A percentile compares a stretch with the other conserved stretches of the same genome.
Evolutionary conservation across 1,140 invertebrate species (phyloP).

Genomic region (Helicoverpa zea): DNA sequence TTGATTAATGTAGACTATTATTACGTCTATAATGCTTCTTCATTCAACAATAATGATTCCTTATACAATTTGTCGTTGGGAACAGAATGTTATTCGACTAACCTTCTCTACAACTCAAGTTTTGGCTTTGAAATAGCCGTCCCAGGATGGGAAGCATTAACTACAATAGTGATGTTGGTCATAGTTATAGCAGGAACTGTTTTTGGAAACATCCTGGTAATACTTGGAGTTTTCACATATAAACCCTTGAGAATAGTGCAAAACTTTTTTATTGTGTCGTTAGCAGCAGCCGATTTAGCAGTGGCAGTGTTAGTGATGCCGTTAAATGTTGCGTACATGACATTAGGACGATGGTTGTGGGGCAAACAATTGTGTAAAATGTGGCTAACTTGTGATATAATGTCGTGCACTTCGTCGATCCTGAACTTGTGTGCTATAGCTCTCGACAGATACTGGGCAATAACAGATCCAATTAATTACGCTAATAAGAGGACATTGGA

Average conservation of each 20-base stretch:
- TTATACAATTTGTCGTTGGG: constrained; percentile 15
- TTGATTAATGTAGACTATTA: constrained; percentile 35
- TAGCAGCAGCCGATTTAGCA: constrained; percentile 97
- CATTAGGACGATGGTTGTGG: constrained; percentile 94
- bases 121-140: constrained; percentile 88
- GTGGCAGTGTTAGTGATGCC: constrained; percentile 98
- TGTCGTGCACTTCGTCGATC: constrained; percentile 98
- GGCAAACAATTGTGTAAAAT: constrained; percentile 96
- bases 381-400: constrained; percentile 97
- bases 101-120: constrained; percentile 75
- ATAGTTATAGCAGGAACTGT: constrained; percentile 94
- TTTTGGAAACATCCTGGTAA: constrained; percentile 96
- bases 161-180: constrained; percentile 90
- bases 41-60: constrained; percentile 19
- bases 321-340: constrained; percentile 96
- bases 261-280: constrained; percentile 98
- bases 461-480: constrained; percentile 98
- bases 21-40: constrained; percentile 18
- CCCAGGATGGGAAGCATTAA: constrained; percentile 92
- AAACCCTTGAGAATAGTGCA: constrained; percentile 97
- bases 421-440: constrained; percentile 94
- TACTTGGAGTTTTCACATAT: constrained; percentile 97
- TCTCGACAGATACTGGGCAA: constrained; percentile 96
- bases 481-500: constrained; percentile 96
- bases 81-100: constrained; percentile 8